Evolutionary conservation across 2,113 vertebrate genomes (phyloP), one percentile per base, ranked within the genome.

Genomic region (Trogon surrucura): DNA sequence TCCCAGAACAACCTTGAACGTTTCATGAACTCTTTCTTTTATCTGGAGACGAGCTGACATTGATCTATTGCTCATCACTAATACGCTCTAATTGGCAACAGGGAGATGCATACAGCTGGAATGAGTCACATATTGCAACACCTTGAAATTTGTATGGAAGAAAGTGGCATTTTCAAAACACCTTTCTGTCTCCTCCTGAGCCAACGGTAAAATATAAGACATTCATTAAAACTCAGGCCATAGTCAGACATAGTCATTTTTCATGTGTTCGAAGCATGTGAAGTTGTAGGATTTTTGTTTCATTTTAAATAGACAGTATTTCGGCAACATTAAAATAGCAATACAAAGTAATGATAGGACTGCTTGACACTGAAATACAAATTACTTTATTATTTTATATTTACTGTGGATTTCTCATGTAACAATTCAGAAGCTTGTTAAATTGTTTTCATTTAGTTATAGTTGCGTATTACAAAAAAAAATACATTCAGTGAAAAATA

Each of bases 11-110:
- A 93, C 77, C 83, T 84, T 93, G 81, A 88, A 87, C 58, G 3
- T 58, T 78, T 92, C 44, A 32, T 65, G 51, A 93, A 83, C 61
- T 48, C 44, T 20, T 86, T 92, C 47, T 82, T 90, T 89, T 79
- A 95, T 69, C 89, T 91, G 72, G 61, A 86, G 60, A 93, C 44
- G 34, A 83, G 41, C 54, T 61, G 85, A 93, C 83, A 82, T 64
- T 70, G 75, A 89, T 77, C n/a, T 29, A 92, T n/a, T 70, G 67
- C 62, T 79, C 73, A 72, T 26, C 78, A 79, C 70, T 78, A 88
- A 95, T 64, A 90, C 26, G 50, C 18, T 64, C 25, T 60, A 80
- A 16, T 45, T 57, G 48, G 88, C 51, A 80, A 77, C 6, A 72
- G 18, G n/a, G 70, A 93, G 79, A 67, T 32, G 58, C 56, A 53